These are phyloP conservation scores for Siphamia tubifer DNA, from an alignment of 2,113 vertebrate species.

Conservation along the genomic window DNA sequence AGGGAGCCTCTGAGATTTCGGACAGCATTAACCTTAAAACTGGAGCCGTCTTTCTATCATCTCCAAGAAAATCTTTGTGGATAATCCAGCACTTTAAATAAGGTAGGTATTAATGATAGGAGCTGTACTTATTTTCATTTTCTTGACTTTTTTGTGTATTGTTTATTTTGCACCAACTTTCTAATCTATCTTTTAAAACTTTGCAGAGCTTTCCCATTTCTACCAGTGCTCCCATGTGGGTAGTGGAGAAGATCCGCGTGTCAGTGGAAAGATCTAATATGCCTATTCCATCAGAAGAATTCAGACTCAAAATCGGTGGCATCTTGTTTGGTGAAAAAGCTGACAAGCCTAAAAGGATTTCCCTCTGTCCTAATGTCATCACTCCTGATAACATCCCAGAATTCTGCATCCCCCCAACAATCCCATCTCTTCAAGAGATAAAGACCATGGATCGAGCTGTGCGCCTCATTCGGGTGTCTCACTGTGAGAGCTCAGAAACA, in stretches of 20 bases:
- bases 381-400: constrained; percentile 83
- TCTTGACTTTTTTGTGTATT: not conserved
- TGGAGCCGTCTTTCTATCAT: not conserved
- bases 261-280: constrained; percentile 77
- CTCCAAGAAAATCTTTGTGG: constrained; percentile 18
- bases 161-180: not conserved
- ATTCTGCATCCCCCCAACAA: constrained; percentile 82
- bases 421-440: constrained; percentile 65
- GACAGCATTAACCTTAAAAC: not conserved
- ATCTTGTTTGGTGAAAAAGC: constrained; percentile 80
- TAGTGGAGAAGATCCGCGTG: constrained; percentile 77
- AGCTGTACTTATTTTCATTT: not conserved
- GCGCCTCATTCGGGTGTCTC: constrained; percentile 28
- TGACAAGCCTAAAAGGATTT: constrained; percentile 67
- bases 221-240: constrained; percentile 70
- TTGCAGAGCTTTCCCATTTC: constrained; percentile 29
- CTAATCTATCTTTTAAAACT: not conserved
- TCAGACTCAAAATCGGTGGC: constrained; percentile 73
- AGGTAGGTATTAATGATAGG: constrained; percentile 51
- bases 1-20: constrained; percentile 13
- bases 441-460: constrained; percentile 56
- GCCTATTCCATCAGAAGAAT: constrained; percentile 67
- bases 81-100: constrained; percentile 28
- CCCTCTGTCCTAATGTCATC: constrained; percentile 80
- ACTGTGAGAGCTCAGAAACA: constrained; percentile 53